Evolutionary conservation across 2,888 invertebrate species (phyloP), one percentile per base, ranked within the genome.

Genomic region (Drosophila fulvimacula): DNA sequence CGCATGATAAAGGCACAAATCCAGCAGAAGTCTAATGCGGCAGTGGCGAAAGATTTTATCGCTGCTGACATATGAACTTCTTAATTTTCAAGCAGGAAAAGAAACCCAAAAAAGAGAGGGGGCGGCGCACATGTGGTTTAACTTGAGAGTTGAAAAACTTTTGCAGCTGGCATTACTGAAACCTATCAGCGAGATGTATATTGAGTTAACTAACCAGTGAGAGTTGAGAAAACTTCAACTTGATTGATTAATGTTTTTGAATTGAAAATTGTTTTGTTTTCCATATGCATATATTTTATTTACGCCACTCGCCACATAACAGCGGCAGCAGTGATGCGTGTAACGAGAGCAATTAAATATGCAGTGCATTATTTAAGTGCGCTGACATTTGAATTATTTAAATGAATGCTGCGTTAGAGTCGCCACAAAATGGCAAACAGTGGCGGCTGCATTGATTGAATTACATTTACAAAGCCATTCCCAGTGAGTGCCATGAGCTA

Each of bases 51-150:
- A 46, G 46, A 71, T 76, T 77, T 57, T 69, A 86, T 80, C 77
- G 63, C 52, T 42, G 30, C 69, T 66, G 73, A 72, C 81, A 87
- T 84, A 89, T 85, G 75, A 89, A 85, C 75, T 79, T 88, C 80
- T 89, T 79, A 88, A 89, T 89, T 88, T 73, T 44, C 27, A 32
- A 62, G 46, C 51, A 38, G 52, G 21, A 56, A 60, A 39, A 55
- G 38, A 9, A 7, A 9, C 39, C 3, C 19, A 44, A 69, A 11
- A 27, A 27, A n/a, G n/a, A 15, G 38, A 42, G 36, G 41, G 10
- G 48, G n/a, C n/a, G 46, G 46, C n/a, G 46, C 46, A 9, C 4
- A 15, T 21, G 21, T 7, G 44, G 44, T n/a, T 27, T 27, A 44
- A 3, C 24, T 46, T n/a, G 46, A 48, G 46, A 48, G 27, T 48